Evolutionary conservation across 2,797 vertebrate species (phyloP).

Genomic region (Sebastes taczanowskii): DNA sequence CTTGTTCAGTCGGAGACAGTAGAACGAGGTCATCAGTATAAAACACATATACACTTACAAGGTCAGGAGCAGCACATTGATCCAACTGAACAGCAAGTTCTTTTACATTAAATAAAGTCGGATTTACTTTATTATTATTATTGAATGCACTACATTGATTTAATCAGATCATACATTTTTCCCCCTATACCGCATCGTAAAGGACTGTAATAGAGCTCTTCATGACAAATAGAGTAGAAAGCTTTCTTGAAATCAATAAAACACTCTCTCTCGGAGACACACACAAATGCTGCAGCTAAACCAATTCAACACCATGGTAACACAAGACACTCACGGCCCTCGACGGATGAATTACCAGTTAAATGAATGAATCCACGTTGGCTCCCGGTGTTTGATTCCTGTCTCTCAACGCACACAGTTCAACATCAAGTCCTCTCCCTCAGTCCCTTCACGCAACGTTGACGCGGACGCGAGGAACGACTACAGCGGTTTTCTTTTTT

Average conservation of each 20-base stretch:
- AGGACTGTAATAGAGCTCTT: background rate
- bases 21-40: background rate
- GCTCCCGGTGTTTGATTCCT: background rate
- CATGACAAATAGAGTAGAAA: background rate
- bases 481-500: slow-evolving; percentile 25
- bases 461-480: slow-evolving; percentile 9
- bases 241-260: background rate
- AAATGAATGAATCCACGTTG: slow-evolving; percentile 4
- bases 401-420: background rate
- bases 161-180: background rate
- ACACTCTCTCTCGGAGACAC: background rate
- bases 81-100: background rate
- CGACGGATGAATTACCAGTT: slow-evolving; percentile 20
- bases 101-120: background rate
- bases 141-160: background rate
- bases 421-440: background rate
- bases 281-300: background rate
- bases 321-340: background rate
- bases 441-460: background rate
- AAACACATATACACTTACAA: background rate
- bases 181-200: background rate
- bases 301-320: background rate
- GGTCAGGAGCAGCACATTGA: background rate
- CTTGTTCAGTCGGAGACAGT: background rate
- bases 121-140: background rate